phyloP scores from a whole-genome alignment of 2,113 vertebrate species.

The Ginglymostoma cirratum region DNA sequence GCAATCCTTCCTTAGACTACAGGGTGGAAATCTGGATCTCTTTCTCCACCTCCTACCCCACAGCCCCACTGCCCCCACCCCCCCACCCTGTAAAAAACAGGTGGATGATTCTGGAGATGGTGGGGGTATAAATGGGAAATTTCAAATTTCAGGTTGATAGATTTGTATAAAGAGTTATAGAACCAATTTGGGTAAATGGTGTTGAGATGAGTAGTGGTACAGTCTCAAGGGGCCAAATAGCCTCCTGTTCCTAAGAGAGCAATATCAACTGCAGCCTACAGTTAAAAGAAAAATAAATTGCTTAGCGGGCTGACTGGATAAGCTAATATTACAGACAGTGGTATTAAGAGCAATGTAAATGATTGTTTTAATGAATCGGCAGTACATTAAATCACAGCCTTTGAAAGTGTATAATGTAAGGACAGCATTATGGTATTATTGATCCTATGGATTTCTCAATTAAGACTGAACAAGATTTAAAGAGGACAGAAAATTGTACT shows the following conservation, averaged over 20 bases:
- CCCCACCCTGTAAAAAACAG: neutral
- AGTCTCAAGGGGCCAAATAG: neutral
- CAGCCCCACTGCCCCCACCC: no score
- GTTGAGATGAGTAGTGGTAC: neutral
- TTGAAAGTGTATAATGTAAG: slow-evolving; percentile 25
- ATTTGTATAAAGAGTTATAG: neutral
- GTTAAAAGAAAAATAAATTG: neutral
- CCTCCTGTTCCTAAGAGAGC: neutral
- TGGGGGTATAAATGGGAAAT: neutral
- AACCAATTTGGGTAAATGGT: neutral
- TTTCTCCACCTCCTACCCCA: no score
- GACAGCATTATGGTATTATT: slow-evolving; percentile 15
- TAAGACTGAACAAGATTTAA: slow-evolving; percentile 1
- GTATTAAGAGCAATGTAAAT: slow-evolving; percentile 10
- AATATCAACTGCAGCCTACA: neutral
- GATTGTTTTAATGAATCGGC: neutral
- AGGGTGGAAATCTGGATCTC: neutral
- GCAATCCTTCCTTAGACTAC: neutral
- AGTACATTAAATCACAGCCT: neutral
- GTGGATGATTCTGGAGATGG: no score
- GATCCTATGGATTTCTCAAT: slow-evolving; percentile 23
- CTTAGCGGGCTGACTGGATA: neutral
- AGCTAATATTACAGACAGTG: neutral
- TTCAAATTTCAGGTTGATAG: neutral
- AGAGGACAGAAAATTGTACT: neutral